Evolutionary conservation across 2,888 invertebrate species (phyloP).

Genomic region (Lycia hirtaria): DNA sequence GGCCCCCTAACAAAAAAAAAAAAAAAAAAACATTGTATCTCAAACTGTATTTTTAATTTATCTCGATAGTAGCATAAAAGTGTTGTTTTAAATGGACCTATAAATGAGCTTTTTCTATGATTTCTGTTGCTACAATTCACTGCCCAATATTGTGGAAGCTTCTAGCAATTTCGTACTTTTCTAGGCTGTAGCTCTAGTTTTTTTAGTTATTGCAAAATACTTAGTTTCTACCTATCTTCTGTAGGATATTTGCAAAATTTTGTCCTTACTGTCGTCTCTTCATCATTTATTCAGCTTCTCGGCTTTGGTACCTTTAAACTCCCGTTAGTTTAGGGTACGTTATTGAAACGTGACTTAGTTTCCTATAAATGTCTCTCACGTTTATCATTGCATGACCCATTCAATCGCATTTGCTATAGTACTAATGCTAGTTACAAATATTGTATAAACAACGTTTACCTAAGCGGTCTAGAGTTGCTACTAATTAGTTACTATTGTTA

Average conservation of each 20-base stretch:
- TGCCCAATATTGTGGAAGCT: no score
- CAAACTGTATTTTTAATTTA: no score
- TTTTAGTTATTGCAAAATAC: neutral
- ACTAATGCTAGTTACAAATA: neutral
- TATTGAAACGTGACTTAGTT: constrained; percentile 40
- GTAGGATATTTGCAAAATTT: neutral
- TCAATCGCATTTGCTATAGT: constrained; percentile 12
- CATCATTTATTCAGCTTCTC: neutral
- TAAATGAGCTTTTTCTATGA: no score
- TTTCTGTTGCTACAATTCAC: no score
- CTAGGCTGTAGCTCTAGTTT: neutral
- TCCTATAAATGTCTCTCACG: constrained; percentile 67
- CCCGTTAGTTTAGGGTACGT: constrained; percentile 12
- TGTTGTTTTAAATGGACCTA: no score
- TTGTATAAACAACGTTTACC: neutral
- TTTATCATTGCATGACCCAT: constrained; percentile 51
- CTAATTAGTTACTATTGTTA: neutral
- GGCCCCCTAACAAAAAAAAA: no score
- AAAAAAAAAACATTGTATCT: no score
- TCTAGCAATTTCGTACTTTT: no score
- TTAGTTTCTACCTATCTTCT: no score
- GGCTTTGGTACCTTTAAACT: neutral
- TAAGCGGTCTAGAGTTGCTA: neutral
- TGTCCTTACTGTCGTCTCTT: neutral
- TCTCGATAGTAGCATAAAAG: no score